Conservation (phyloP, 1,140 invertebrate genomes). For the Colletes gigas region DNA sequence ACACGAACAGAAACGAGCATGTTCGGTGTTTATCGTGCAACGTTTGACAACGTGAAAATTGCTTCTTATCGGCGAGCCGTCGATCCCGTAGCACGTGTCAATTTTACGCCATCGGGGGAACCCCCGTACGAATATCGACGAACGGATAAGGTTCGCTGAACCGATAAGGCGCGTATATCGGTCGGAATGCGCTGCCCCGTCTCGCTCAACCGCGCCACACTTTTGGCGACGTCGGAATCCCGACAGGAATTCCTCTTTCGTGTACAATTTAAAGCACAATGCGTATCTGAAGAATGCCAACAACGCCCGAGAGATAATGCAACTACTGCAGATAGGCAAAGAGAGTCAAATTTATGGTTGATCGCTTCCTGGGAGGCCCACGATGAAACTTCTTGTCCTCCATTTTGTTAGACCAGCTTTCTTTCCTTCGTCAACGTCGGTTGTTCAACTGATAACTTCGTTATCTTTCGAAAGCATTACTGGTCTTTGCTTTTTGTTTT, state of each 20-base stretch:
- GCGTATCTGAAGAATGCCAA: not conserved
- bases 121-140: conserved; percentile 15
- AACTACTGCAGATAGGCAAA: not conserved
- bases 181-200: not conserved
- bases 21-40: conserved; percentile 33
- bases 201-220: not conserved
- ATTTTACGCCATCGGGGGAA: conserved; percentile 16
- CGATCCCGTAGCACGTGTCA: conserved; percentile 25
- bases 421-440: too few species aligned
- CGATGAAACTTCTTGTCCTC: not conserved
- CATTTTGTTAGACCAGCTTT: too few species aligned
- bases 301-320: not conserved
- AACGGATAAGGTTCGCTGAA: conserved; percentile 11
- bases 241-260: not conserved
- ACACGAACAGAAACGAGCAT: conserved; percentile 4
- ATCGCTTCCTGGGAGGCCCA: not conserved
- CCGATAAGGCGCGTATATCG: conserved; percentile 22
- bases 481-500: too few species aligned
- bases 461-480: too few species aligned
- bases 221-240: conserved; percentile 10
- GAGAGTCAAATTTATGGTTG: not conserved
- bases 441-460: too few species aligned
- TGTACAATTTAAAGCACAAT: not conserved
- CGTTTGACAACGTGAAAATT: conserved; percentile 43
- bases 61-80: conserved; percentile 27